Evolutionary conservation across 2,888 invertebrate genomes (phyloP), one percentile per base, ranked within the genome.

Genomic region (Drosophila leonis): DNA sequence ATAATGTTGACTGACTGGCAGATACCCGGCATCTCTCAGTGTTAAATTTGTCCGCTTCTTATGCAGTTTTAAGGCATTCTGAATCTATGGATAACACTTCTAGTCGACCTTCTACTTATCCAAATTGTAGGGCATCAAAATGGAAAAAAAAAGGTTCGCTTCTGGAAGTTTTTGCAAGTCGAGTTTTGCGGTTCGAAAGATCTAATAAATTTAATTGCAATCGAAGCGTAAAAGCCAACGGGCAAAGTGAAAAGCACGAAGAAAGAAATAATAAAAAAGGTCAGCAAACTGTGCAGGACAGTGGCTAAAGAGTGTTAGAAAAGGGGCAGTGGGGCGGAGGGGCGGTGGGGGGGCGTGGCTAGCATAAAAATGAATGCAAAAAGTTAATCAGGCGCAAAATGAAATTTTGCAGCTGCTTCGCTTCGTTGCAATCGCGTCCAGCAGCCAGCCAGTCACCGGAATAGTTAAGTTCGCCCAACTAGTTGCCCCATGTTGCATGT

Each of bases 341-440:
- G 51, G 13, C 0, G 10, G 0, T 2, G 4, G 3, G 20, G 42
- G 54, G 65, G 63, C 51, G 64, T 42, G 59, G 61, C 46, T 15
- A 55, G 49, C 46, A 55, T 44, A 33, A 67, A 83, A 79, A 81
- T 72, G 64, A 83, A 77, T 70, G 77, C 74, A 79, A 73, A 69
- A 87, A 77, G 74, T 75, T 84, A 84, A 84, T 88, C 84, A 83
- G 72, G 67, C 72, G 83, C 60, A 70, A 61, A 81, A 65, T 72
- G 54, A 67, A 61, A 65, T 29, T 39, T 66, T 70, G 66, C 64
- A 65, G 59, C 55, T 51, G 62, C 65, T 6, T n/a, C 64, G 39
- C n/a, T 7, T 5, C 60, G 55, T 20, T 65, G 54, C 59, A 70
- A 35, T 41, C 18, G 35, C 42, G 39, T 52, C 67, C 37, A 42